Evolutionary conservation across 2,113 vertebrate genomes (phyloP).

Genomic region (Falco punctatus): DNA sequence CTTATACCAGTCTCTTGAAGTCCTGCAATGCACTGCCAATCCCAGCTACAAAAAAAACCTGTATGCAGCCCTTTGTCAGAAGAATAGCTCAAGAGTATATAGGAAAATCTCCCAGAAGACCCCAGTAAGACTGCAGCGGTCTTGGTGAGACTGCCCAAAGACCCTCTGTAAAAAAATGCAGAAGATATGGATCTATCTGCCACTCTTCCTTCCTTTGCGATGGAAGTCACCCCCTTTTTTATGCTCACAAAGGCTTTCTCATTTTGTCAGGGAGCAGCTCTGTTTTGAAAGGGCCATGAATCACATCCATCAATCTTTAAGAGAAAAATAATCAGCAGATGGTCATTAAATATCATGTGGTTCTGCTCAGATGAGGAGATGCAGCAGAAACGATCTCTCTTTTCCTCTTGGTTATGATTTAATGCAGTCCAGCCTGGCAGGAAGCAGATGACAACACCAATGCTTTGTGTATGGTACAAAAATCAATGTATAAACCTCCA

Average conservation of each 20-base stretch:
- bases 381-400: neutral
- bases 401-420: neutral
- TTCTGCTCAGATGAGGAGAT: neutral
- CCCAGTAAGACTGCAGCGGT: neutral
- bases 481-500: neutral
- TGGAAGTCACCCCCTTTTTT: neutral
- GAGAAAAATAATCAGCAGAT: constrained; percentile 40
- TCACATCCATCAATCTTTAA: constrained; percentile 19
- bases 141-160: neutral
- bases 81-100: neutral
- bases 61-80: neutral
- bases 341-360: neutral
- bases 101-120: neutral
- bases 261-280: neutral
- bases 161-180: neutral
- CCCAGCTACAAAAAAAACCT: neutral
- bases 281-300: constrained; percentile 19
- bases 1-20: neutral
- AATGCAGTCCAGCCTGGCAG: neutral
- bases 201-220: neutral
- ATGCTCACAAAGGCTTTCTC: neutral
- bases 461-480: neutral
- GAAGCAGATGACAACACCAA: neutral
- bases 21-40: neutral
- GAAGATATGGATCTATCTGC: neutral